Evolutionary conservation across 1,140 invertebrate species (phyloP), one percentile per base, ranked within the genome.

Genomic region (Eriocheir sinensis): DNA sequence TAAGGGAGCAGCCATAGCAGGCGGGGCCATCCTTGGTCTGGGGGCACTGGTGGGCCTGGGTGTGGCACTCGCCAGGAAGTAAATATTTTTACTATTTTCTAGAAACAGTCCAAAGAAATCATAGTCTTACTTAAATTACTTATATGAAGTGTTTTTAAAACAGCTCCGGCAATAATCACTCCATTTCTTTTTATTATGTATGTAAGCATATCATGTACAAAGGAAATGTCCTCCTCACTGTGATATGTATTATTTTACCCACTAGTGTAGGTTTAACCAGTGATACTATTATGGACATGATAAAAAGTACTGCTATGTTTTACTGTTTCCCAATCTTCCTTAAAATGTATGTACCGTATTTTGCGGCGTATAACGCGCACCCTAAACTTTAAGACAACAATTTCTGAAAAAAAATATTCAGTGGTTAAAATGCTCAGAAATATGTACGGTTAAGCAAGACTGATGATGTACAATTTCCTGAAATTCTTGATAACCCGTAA

Each of bases 1-100:
- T 38, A 97, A 98, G 94, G 98, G 98, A n/a, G 98, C 98, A 96
- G 98, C 98, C 6, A 97, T 99, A 53, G 98, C 98, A 79, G 98
- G 98, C 91, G 98, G 98, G 88, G 98, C 98, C 9, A 97, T 98
- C 53, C 96, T 99, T 72, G 98, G 98, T 30, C 96, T 99, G 53
- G 98, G 98, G 34, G 98, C 98, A 93, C 97, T 99, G 34, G 97
- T 99, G 38, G 98, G 98, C 27, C 97, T 99, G 0, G 98, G 98
- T 88, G 97, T 99, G 40, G 98, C 98, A 30, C 97, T 99, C 94
- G 97, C 98, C 81, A 98, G 97, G 97, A 98, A 97, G 97, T 60
- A 94, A n/a, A 72, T 72, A 1, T 48, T n/a, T 72, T 9, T 72
- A 21, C n/a, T 21, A 72, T n/a, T n/a, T 53, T 53, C 2, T 21